A percentile compares a stretch with the other conserved stretches of the same genome.
Conservation (phyloP, 2,113 vertebrate species). For the Xiphophorus maculatus region DNA sequence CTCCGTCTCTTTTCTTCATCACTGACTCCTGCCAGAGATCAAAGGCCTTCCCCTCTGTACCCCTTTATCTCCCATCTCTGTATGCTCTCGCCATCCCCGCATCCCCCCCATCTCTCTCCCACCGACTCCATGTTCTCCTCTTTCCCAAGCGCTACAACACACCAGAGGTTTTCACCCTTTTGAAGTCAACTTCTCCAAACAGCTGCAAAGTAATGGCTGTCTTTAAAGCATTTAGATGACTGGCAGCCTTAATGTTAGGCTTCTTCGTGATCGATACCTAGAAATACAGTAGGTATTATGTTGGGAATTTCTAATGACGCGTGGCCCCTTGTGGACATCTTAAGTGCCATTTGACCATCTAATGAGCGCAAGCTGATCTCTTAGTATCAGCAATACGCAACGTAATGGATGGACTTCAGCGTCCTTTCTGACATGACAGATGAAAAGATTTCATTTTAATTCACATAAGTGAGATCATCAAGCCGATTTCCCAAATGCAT, state of each 20-base stretch:
- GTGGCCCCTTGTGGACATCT: conserved; percentile 24
- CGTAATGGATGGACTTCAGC: conserved; percentile 51
- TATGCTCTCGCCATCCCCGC: conserved; percentile 47
- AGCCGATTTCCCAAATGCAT: conserved; percentile 19
- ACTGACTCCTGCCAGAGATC: conserved; percentile 76
- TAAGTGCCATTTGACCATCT: conserved; percentile 55
- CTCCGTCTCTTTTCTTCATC: conserved; percentile 65
- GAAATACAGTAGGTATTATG: conserved; percentile 53
- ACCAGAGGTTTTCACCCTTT: conserved; percentile 66
- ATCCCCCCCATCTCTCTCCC: conserved; percentile 38
- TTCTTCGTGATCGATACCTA: conserved; percentile 58
- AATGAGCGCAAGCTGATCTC: conserved; percentile 58
- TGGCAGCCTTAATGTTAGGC: conserved; percentile 48
- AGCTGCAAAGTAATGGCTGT: conserved; percentile 65
- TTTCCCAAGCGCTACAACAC: conserved; percentile 61
- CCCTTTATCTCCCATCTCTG: conserved; percentile 61
- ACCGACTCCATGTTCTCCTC: conserved; percentile 54
- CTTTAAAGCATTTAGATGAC: conserved; percentile 55
- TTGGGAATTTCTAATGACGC: conserved; percentile 49
- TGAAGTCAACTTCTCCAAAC: conserved; percentile 77
- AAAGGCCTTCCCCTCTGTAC: conserved; percentile 77
- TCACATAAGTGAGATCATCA: conserved; percentile 60
- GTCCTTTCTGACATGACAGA: conserved; percentile 39
- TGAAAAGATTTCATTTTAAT: conserved; percentile 61
- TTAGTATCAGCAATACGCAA: conserved; percentile 48